A percentile compares a stretch with the other conserved stretches of the same genome.
phyloP scores from a whole-genome alignment of 2,888 invertebrate genomes.

The Amphipyra berbera region DNA sequence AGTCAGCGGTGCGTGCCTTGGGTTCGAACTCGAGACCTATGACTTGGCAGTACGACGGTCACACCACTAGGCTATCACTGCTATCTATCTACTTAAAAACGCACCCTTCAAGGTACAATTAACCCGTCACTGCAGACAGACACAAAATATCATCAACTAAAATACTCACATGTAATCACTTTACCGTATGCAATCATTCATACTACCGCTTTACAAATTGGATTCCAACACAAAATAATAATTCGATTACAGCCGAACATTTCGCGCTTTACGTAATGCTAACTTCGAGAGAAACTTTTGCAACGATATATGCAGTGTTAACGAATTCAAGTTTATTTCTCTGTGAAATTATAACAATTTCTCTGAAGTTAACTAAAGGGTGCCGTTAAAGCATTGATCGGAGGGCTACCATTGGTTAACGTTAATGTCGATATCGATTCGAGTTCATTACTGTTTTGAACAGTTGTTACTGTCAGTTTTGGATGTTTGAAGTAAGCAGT shows the following conservation, averaged over 20 bases:
- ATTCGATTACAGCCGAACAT: slow-evolving; percentile 54
- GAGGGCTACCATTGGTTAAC: slow-evolving; percentile 15
- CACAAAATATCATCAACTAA: slow-evolving; percentile 18
- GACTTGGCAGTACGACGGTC: too few relatives aligned
- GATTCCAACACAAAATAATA: slow-evolving; percentile 52
- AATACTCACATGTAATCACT: slow-evolving; percentile 36
- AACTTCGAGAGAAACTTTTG: slow-evolving; percentile 57
- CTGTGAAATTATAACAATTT: slow-evolving; percentile 38
- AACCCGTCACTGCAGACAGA: too few relatives aligned
- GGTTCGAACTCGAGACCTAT: too few relatives aligned
- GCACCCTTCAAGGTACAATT: too few relatives aligned
- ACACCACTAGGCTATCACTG: too few relatives aligned
- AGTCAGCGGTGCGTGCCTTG: too few relatives aligned
- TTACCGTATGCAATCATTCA: slow-evolving; percentile 50
- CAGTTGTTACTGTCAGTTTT: too few relatives aligned
- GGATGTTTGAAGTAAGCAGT: too few relatives aligned
- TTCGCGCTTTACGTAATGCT: slow-evolving; percentile 49
- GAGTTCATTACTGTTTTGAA: too few relatives aligned
- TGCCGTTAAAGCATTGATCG: slow-evolving; percentile 20
- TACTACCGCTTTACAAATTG: slow-evolving; percentile 41
- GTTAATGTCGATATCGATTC: neutral
- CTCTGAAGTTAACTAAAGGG: slow-evolving; percentile 13
- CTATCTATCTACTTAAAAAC: too few relatives aligned
- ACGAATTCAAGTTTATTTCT: slow-evolving; percentile 53
- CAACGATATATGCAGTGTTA: slow-evolving; percentile 59